phyloP scores from a whole-genome alignment of 53 echinoderm and acorn worm species.

The Stichopus horrens region DNA sequence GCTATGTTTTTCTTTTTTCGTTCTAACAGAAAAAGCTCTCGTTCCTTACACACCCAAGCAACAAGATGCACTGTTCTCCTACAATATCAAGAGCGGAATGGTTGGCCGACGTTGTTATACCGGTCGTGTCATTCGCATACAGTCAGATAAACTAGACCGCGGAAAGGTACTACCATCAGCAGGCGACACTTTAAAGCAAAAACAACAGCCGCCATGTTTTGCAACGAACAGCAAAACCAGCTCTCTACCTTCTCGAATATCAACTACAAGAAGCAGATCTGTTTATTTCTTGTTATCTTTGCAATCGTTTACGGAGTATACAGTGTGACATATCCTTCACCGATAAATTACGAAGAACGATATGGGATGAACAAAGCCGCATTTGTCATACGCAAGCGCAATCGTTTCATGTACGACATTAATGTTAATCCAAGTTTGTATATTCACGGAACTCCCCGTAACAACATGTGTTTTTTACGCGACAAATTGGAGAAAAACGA shows the following conservation, averaged over 20 bases:
- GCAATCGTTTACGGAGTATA: not conserved
- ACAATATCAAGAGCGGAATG: not conserved
- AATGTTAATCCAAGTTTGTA: slow-evolving; percentile 6
- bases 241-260: not conserved
- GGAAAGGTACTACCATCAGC: too few relatives aligned
- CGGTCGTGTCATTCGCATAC: too few relatives aligned
- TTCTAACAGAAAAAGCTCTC: too few relatives aligned
- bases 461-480: slow-evolving; percentile 66
- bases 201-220: not conserved
- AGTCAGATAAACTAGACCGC: too few relatives aligned
- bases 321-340: not conserved
- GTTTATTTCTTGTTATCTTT: not conserved
- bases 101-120: not conserved
- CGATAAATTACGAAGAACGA: not conserved
- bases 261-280: not conserved
- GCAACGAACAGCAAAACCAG: not conserved
- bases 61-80: too few relatives aligned
- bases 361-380: not conserved
- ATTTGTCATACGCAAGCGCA: slow-evolving; percentile 14
- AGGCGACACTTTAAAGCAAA: too few relatives aligned
- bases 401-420: slow-evolving; percentile 26
- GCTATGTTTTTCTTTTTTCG: too few relatives aligned
- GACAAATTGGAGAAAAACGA: slow-evolving; percentile 54
- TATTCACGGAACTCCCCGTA: slow-evolving; percentile 42
- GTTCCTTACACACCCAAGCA: too few relatives aligned